Evolutionary conservation across 2,797 vertebrate species (phyloP).

Genomic region (Luscinia luscinia): DNA sequence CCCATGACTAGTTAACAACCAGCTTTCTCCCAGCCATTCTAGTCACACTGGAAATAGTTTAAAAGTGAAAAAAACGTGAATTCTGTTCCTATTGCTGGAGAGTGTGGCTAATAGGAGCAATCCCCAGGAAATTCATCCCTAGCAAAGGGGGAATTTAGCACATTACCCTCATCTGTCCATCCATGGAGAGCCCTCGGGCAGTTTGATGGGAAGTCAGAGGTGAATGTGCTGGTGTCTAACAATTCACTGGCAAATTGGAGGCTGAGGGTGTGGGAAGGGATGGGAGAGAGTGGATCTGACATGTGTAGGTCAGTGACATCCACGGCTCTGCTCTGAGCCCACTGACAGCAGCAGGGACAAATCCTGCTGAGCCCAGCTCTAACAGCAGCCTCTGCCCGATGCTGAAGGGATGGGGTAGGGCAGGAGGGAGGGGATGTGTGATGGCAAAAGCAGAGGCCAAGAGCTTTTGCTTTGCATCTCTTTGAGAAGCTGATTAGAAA

Average conservation of each 20-base stretch:
- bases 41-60: conserved; percentile 7
- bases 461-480: conserved; percentile 58
- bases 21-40: conserved; percentile 30
- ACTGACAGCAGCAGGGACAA: neutral
- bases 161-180: neutral
- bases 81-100: conserved; percentile 24
- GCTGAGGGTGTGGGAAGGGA: neutral
- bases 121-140: conserved; percentile 9
- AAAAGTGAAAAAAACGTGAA: neutral
- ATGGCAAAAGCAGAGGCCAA: conserved; percentile 18
- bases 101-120: conserved; percentile 16
- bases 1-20: conserved; percentile 49
- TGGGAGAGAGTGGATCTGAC: neutral
- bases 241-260: conserved; percentile 33
- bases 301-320: neutral
- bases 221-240: conserved; percentile 21
- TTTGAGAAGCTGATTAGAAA: conserved; percentile 48
- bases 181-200: neutral
- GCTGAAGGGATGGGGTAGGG: neutral
- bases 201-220: neutral
- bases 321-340: neutral
- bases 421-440: neutral
- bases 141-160: conserved; percentile 8
- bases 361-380: conserved; percentile 30
- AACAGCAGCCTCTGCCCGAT: neutral